These are phyloP conservation scores for Pollimyrus isidori DNA, from an alignment of 2,113 vertebrate genomes.

Conservation along the genomic window DNA sequence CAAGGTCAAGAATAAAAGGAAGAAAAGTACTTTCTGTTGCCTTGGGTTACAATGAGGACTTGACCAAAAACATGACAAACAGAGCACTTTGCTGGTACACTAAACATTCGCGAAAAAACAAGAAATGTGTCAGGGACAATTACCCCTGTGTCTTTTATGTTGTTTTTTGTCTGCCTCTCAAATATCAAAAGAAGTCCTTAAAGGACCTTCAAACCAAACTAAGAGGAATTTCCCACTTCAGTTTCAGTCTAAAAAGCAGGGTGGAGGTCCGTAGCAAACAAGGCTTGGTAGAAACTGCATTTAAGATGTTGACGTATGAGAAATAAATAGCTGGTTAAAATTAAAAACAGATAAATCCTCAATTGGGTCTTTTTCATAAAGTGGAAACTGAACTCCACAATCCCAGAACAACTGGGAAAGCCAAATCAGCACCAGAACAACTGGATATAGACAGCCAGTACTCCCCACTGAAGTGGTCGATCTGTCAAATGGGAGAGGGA, in stretches of 20 bases:
- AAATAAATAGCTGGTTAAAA: constrained; percentile 17
- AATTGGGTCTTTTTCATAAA: constrained; percentile 25
- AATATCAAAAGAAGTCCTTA: constrained; percentile 21
- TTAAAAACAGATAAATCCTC: constrained; percentile 21
- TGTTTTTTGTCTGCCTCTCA: constrained; percentile 8
- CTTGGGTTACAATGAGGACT: not conserved
- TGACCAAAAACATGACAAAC: not conserved
- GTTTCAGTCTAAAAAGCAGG: not conserved
- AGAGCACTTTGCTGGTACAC: not conserved
- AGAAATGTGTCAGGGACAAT: constrained; percentile 29
- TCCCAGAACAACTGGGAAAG: not conserved
- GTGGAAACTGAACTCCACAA: constrained; percentile 5
- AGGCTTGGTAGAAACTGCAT: constrained; percentile 11
- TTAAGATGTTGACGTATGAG: constrained; percentile 6
- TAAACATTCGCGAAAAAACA: constrained; percentile 11
- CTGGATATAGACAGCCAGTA: not conserved
- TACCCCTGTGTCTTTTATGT: constrained; percentile 17
- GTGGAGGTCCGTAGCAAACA: constrained; percentile 10
- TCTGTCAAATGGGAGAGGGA: not conserved
- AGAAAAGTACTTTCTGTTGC: not conserved
- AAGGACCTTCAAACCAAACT: constrained; percentile 16
- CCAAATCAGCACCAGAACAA: constrained; percentile 11
- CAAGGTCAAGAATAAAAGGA: not conserved
- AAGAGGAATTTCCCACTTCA: not conserved
- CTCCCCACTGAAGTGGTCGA: not conserved